Base-by-base conservation (phyloP, 2,888 invertebrate species). In the Monopis laevigella region DNA sequence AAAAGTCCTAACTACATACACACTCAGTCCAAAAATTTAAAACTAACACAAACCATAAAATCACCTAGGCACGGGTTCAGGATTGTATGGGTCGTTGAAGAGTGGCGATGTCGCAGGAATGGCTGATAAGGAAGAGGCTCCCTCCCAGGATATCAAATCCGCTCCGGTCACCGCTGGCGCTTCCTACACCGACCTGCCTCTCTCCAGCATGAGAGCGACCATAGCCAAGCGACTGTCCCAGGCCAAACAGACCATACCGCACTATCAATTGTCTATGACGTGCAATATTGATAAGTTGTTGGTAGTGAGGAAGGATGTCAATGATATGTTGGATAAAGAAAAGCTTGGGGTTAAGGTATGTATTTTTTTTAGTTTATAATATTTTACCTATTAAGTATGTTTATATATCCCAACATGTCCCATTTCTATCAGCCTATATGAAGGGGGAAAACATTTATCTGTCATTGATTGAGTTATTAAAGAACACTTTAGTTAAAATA, bases 241-340 rank as follows among this genome's bases (percentile, higher is more conserved):
- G 56, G 95, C 98, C 24, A 98, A 98, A 73, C 89, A 91, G 66
- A 89, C 88, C 38, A 93, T 99, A 60, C 99, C 99, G 3, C 99
- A 99, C 69, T 99, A 98, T 70, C 99, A 99, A 68, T 82, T 98
- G 2, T 87, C 91, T 0, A 84, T 89, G 29, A 96, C 98, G 42
- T 84, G 96, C 43, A 87, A 89, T 56, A 87, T 98, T 55, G 96
- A 98, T 59, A 86, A 86, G 56, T 82, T 87, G 63, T 78, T 96
- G 41, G 84, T 86, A 56, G 77, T 96, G 61, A 84, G 96, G 45
- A 84, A 86, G 51, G 83, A 85, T 45, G 84, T 95, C 47, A 98
- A 98, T 59, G 90, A 90, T 42, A 83, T 85, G 55, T 69, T 92
- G 45, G 90, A 89, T 39, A 93, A 93, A 55, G 85, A 90, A 61